Base-by-base conservation (phyloP, 2,113 vertebrate genomes). In the Andinoacara biseriatus region DNA sequence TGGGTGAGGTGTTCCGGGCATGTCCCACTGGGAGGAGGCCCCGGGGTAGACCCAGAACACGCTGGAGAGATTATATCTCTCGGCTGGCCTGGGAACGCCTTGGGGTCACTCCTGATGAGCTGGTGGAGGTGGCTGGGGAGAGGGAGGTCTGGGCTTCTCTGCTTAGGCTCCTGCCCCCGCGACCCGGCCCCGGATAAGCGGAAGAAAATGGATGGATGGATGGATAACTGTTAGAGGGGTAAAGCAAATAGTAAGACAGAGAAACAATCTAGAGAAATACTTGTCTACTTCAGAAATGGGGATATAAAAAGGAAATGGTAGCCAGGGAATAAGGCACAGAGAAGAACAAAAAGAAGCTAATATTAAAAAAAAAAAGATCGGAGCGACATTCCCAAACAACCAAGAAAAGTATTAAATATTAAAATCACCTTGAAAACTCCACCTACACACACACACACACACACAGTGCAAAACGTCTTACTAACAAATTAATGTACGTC, bases 401-500 rank as follows among this genome's bases (percentile, higher is more conserved):
- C 78, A 87, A 76, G 52, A 29, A 52, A 38, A 54, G 78, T 38
- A 33, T 88, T 81, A 89, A 78, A 85, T 84, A 89, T 86, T 90
- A 46, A 89, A 87, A 92, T 86, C 74, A 89, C 40, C 63, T 69
- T 69, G 63, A 49, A 69, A 29, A 69, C 40, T 49, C 40, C 63
- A 29, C 40, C 3, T 40, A 69, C 5, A 6, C 65, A 29, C 63
- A 49, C 10, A 1, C 43, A 52, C 26, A 26, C 26, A 26, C 26
- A 26, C 26, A 9, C 29, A 69, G 17, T 26, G 65, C 46, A 69
- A 69, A 69, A 69, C 29, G 22, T 69, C 40, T 69, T 29, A 69
- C 65, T 49, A 69, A 49, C 43, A 69, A 69, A 69, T 69, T 24
- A 20, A 26, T 49, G 6, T 49, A 69, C 3, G 9, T 49, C 22